Base-by-base conservation (phyloP, 2,797 vertebrate species). In the Acrossocheilus wenchowensis region DNA sequence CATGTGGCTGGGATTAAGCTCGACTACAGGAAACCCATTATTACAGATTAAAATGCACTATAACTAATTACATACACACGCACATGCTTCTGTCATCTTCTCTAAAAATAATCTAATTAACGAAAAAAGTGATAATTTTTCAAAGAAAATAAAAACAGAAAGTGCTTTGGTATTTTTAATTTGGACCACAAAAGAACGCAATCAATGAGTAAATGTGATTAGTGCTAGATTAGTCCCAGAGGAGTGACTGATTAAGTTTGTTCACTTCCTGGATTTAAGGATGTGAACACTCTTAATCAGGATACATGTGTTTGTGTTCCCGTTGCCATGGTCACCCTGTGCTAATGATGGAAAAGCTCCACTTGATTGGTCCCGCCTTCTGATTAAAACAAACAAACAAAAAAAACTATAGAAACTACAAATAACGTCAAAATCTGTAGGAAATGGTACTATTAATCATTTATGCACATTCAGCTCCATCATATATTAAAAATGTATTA, bases 1-100 rank as follows among this genome's bases (percentile, higher is more conserved):
- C 93, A 94, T 94, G 93, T 94, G 94, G 93, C 84, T 12, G 89
- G 94, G 94, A 95, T 95, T 94, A 95, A 90, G 92, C 90, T 81
- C 89, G 87, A 90, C 89, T 90, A 89, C 74, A 91, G 87, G 91
- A 91, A 92, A 91, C 92, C 90, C 52, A 91, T 92, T 92, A 92
- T 90, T 80, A 92, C 92, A 92, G 92, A 94, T 94, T 94, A 94
- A 94, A 93, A 93, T 81, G 93, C 94, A 94, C 92, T 94, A 93
- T 94, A 88, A 94, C 90, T 94, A 94, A 95, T 95, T 94, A 94
- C 89, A 89, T 90, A 92, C 86, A 92, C 77, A 81, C 66, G 57
- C 88, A 77, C 86, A 89, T 83, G 85, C 86, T 81, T 69, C 92
- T 87, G 87, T 60, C 66, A 79, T 72, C 41, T 50, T 36, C 43